These are phyloP conservation scores for Branchinecta lynchi DNA, from an alignment of 1,140 invertebrate genomes.

Conservation along the genomic window DNA sequence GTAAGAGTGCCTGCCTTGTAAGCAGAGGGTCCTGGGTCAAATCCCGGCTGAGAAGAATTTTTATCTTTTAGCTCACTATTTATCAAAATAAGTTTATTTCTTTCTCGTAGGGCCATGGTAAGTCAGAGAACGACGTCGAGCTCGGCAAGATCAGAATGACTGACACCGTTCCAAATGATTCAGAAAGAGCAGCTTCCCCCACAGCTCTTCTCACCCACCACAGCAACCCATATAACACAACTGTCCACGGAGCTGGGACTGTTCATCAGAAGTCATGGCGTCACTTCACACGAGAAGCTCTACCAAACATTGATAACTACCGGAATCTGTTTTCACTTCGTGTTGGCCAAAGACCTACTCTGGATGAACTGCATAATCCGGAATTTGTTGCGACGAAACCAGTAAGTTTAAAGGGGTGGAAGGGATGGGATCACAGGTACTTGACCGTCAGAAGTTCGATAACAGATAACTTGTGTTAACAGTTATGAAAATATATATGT, in stretches of 20 bases:
- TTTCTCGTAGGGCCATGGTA: neutral
- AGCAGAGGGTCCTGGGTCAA: too few species aligned
- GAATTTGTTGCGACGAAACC: constrained; percentile 39
- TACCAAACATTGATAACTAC: constrained; percentile 83
- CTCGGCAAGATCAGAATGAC: constrained; percentile 16
- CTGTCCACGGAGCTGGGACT: constrained; percentile 30
- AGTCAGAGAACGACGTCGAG: constrained; percentile 13
- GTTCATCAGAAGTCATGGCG: constrained; percentile 64
- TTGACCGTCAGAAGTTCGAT: neutral
- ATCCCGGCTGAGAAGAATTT: too few species aligned
- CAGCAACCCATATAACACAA: constrained; percentile 7
- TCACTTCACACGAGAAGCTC: constrained; percentile 74
- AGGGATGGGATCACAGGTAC: too few species aligned
- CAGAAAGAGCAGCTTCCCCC: constrained; percentile 19
- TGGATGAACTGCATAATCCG: constrained; percentile 80
- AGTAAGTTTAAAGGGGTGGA: too few species aligned
- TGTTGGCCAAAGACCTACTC: constrained; percentile 67
- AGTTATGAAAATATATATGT: too few species aligned
- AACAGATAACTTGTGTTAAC: too few species aligned
- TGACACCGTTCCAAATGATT: constrained; percentile 16
- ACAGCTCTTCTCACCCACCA: constrained; percentile 18
- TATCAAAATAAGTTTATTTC: too few species aligned
- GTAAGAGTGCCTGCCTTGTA: too few species aligned
- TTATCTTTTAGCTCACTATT: too few species aligned
- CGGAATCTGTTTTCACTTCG: constrained; percentile 81